Evolutionary conservation across 2,888 invertebrate genomes (phyloP), one percentile per base, ranked within the genome.

Genomic region (Sesamia inferens): DNA sequence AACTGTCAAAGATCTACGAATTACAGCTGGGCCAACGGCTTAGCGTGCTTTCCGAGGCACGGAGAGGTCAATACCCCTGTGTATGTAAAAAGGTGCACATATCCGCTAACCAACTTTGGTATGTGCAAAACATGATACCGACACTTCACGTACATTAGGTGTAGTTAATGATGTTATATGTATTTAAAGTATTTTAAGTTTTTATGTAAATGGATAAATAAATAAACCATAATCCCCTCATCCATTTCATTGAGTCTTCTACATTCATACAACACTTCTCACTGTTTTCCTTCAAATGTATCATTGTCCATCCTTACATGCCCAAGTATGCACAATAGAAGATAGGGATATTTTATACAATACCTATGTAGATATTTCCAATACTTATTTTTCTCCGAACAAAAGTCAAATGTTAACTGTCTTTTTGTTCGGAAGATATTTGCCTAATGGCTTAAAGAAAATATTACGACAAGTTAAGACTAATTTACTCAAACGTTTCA

Each of bases 401-500:
- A 55, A 48, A 64, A 65, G 54, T 80, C 54, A 74, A 76, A 42
- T 31, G 24, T 31, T 80, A 80, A 76, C 74, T 55, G 59, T 73
- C 13, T 65, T 14, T 72, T 73, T 31, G 74, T 55, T 59, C 19
- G 31, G 48, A 44, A 63, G 81, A 59, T 81, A 58, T 54, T 54
- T 78, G 76, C 67, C 10, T 75, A 81, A 78, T 81, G 58, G 8
- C 13, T 47, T 5, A 19, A 44, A 22, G 19, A 19, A 63, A 58
- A 67, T 22, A 54, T 39, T 22, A 31, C 47, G 66, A 58, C 62
- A 54, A 74, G 57, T 47, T 13, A 74, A 80, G 14, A 14, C 39
- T 74, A 78, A 80, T 78, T 75, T 74, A 54, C 47, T 80, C 22
- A 48, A 19, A 79, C 55, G 48, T 61, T 48, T 61, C 31, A 55